Base-by-base conservation (phyloP, 35 echinoderm and acorn worm genomes). In the Apostichopus californicus region DNA sequence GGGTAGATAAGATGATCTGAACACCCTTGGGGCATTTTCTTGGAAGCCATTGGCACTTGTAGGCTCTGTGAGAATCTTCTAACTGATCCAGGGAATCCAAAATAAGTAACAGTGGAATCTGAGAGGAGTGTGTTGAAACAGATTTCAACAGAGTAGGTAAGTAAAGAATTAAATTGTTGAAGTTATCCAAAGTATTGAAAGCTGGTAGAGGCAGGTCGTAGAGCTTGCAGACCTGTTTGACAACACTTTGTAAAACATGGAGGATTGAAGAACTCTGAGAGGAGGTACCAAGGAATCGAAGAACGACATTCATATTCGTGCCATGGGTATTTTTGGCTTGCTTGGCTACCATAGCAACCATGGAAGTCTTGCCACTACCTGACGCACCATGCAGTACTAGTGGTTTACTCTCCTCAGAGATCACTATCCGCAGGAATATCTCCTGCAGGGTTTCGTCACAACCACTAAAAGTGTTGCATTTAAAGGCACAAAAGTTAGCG, bases 81-180 rank as follows among this genome's bases (percentile, higher is more conserved):
- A 98, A 77, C 55, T 98, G 97, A 63, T 98, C 97, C 46, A 98
- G 68, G 12, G 97, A 98, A 92, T 98, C 97, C 20, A 98, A 66
- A 52, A 98, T 57, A 9, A 98, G 90, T 54, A 98, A 64, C 23
- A 98, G 89, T 25, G 95, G 95, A 25, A 92, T 75, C 46, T 94
- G 78, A 11, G 87, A 92, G n/a, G 85, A 34, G 65, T 86, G 77
- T 5, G 81, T 56, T 7, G 97, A 98, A 4, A 98, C 95, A 9
- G 86, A 71, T 72, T 98, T 55, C 11, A 98, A 79, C 9, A 96
- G 77, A 46, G 83, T 58, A n/a, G 92, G 92, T 78, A 98, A 93
- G 46, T 92, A 98, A 7, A 86, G 73, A 17, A 94, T 81, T 13
- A 96, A 54, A 57, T 98, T 95, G n/a, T 94, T 94, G 64, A 93